A percentile compares a stretch with the other conserved stretches of the same genome.
phyloP scores from a whole-genome alignment of 2,888 invertebrate species.

The Drosophila cracens region DNA sequence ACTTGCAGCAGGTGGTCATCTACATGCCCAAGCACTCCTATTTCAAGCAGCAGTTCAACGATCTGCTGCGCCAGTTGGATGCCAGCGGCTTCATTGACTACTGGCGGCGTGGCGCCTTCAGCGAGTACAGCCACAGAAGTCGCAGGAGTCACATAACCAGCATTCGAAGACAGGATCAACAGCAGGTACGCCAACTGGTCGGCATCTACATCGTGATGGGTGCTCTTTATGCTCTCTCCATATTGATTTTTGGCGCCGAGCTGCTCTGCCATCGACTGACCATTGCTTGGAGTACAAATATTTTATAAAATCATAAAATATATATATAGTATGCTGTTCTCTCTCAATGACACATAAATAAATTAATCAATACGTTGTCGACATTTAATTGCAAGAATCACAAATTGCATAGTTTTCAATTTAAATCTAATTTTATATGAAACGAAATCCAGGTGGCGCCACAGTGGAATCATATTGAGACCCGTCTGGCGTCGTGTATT shows the following conservation, averaged over 20 bases:
- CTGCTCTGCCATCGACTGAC: slow-evolving; percentile 15
- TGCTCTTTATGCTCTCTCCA: slow-evolving; percentile 38
- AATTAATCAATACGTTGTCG: not conserved
- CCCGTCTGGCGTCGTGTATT: not conserved
- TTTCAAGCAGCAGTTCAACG: slow-evolving; percentile 59
- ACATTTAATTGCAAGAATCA: not conserved
- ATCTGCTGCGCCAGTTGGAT: slow-evolving; percentile 46
- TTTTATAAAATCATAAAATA: not conserved
- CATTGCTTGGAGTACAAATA: not conserved
- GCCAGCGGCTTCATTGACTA: slow-evolving; percentile 60
- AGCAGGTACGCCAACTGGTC: slow-evolving; percentile 27
- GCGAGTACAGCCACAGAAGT: slow-evolving; percentile 14
- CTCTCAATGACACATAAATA: not conserved
- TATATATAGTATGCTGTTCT: not conserved
- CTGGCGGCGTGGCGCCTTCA: slow-evolving; percentile 51
- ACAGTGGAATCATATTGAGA: not conserved
- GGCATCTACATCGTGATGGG: slow-evolving; percentile 50
- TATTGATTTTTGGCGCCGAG: slow-evolving; percentile 37
- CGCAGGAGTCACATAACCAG: not conserved
- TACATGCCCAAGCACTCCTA: slow-evolving; percentile 76
- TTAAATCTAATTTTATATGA: not conserved
- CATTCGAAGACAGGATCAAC: not conserved
- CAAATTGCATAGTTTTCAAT: not conserved
- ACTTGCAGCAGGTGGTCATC: slow-evolving; percentile 58
- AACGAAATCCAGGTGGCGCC: not conserved